Percentiles rank a stretch among this genome's conserved stretches.
phyloP scores from a whole-genome alignment of 1,140 invertebrate genomes.

The Zeugodacus cucurbitae region DNA sequence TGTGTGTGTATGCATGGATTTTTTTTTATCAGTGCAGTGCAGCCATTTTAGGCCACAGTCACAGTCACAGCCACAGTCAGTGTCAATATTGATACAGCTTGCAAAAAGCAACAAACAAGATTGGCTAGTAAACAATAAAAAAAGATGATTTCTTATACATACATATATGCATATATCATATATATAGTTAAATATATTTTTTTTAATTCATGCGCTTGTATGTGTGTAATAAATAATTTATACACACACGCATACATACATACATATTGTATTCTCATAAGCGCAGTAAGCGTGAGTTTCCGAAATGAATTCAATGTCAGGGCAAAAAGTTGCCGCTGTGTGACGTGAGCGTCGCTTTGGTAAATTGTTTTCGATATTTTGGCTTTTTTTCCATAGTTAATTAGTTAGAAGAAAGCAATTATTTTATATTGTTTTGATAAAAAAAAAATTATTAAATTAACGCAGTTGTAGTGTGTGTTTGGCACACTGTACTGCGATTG shows the following conservation, averaged over 20 bases:
- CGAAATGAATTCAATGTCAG: constrained; percentile 18
- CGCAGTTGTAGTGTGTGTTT: not conserved
- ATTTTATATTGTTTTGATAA: not conserved
- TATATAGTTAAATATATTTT: not conserved
- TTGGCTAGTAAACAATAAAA: constrained; percentile 5
- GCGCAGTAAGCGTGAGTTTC: not conserved
- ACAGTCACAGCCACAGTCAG: not conserved
- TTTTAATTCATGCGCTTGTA: not conserved
- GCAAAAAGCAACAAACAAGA: constrained; percentile 17
- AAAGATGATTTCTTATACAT: not conserved
- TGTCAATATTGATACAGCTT: constrained; percentile 22
- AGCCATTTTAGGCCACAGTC: not conserved
- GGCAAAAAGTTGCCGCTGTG: not conserved
- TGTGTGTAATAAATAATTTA: not conserved
- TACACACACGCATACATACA: not conserved
- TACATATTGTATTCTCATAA: too few relatives aligned
- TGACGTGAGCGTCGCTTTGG: not conserved
- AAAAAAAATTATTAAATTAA: not conserved
- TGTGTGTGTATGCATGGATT: not conserved
- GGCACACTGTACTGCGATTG: not conserved
- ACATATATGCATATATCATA: not conserved
- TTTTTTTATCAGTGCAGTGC: constrained; percentile 28
- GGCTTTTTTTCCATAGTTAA: not conserved
- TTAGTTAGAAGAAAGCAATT: not conserved
- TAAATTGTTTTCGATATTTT: not conserved